Percentiles rank a stretch among this genome's conserved stretches.
These are phyloP conservation scores for Hypsibius dujardini DNA, from an alignment of 1,140 invertebrate genomes.

Conservation along the genomic window DNA sequence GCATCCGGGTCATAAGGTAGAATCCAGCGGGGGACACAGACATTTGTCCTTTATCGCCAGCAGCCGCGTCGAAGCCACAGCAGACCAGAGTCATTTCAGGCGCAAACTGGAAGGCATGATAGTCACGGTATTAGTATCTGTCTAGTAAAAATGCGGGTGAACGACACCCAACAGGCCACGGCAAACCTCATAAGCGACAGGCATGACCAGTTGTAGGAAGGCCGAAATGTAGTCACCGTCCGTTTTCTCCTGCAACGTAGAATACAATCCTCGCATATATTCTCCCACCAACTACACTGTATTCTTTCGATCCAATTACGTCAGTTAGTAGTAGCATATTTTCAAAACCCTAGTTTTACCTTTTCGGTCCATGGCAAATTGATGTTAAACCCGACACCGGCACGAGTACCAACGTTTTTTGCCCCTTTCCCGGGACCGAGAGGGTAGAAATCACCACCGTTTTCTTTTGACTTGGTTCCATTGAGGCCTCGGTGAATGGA, in stretches of 20 bases:
- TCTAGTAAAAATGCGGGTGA: background rate
- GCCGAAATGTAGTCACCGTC: constrained; percentile 73
- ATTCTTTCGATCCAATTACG: too few species aligned
- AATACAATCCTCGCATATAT: background rate
- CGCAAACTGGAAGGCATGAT: constrained; percentile 45
- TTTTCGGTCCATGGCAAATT: constrained; percentile 68
- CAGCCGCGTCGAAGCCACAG: constrained; percentile 80
- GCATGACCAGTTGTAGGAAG: constrained; percentile 69
- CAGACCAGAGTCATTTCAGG: constrained; percentile 78
- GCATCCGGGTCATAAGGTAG: constrained; percentile 31
- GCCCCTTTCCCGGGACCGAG: constrained; percentile 45
- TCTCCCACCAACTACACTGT: too few species aligned
- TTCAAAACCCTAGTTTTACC: background rate
- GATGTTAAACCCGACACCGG: constrained; percentile 59
- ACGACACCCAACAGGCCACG: background rate
- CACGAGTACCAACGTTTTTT: constrained; percentile 47
- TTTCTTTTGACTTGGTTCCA: background rate
- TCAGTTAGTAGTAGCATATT: too few species aligned
- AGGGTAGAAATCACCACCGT: constrained; percentile 65
- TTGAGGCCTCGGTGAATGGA: constrained; percentile 58
- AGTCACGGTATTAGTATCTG: background rate
- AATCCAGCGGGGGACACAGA: constrained; percentile 31
- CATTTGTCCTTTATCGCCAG: constrained; percentile 62
- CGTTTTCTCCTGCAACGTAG: constrained; percentile 53
- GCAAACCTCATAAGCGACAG: constrained; percentile 56